Evolutionary conservation across 2,797 vertebrate genomes (phyloP), one percentile per base, ranked within the genome.

Genomic region (Aeoliscus strigatus): DNA sequence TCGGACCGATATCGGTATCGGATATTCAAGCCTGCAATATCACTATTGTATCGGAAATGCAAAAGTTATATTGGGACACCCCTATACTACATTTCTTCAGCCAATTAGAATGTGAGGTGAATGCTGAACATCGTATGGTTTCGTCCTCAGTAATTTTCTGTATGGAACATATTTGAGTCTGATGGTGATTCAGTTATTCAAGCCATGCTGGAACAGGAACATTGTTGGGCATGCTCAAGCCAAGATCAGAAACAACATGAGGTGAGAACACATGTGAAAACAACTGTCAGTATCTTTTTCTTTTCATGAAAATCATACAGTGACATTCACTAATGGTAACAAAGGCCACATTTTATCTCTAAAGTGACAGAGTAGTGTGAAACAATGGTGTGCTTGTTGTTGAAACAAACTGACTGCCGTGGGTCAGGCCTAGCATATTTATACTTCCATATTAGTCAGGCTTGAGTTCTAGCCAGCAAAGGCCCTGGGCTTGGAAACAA

Each of bases 381-480:
- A 83, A 89, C 87, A 88, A 87, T 77, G 49, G 75, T 37, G 49
- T 11, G 45, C 66, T 86, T 85, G 79, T 84, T 80, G 71, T 75
- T 63, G 44, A 44, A n/a, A 60, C 50, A 59, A 66, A 73, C 55
- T 70, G 77, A 80, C 71, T 71, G 73, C 67, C n/a, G n/a, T n/a
- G n/a, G n/a, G n/a, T n/a, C n/a, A n/a, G 60, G 64, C 66, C 66
- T 57, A 47, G 81, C 80, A 77, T 87, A 86, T 87, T 87, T 88
- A 81, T 83, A 83, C 61, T 77, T 84, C 75, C 66, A 73, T 73
- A 69, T 87, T 87, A 81, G 83, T 84, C 80, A 79, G 69, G 70
- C 59, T 79, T 72, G 65, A 78, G 73, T 60, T 48, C 46, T 67
- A 57, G 77, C 85, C 78, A 77, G 70, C 72, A 54, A n/a, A 66